Conservation (phyloP, 2,797 vertebrate species). For the Merluccius polli region DNA sequence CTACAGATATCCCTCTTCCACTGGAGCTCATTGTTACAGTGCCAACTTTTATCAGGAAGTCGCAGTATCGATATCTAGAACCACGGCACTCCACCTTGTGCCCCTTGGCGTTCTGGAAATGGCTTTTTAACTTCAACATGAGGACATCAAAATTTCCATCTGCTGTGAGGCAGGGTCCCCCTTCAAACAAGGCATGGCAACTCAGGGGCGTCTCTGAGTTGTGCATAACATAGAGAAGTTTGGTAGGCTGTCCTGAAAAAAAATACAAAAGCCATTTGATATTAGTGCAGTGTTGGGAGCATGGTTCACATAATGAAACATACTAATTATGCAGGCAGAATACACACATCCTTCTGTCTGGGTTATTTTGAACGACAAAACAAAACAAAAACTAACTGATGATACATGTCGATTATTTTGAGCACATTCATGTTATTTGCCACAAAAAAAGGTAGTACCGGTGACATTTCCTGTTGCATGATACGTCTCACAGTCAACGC, state of each 20-base stretch:
- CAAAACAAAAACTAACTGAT: no score
- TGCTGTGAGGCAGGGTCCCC: slow-evolving; percentile 86
- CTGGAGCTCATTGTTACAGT: slow-evolving; percentile 93
- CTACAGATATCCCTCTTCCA: slow-evolving; percentile 90
- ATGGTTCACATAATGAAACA: neutral
- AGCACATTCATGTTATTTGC: neutral
- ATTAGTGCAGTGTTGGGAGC: neutral
- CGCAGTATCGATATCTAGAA: slow-evolving; percentile 90
- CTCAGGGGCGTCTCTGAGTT: slow-evolving; percentile 93
- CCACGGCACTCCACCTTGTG: slow-evolving; percentile 97
- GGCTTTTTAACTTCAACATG: slow-evolving; percentile 96
- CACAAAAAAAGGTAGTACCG: slow-evolving; percentile 52
- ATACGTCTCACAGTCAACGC: slow-evolving; percentile 94
- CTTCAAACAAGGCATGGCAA: slow-evolving; percentile 91
- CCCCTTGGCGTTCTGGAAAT: slow-evolving; percentile 96
- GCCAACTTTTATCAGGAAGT: slow-evolving; percentile 94
- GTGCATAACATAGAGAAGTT: slow-evolving; percentile 97
- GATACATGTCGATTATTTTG: neutral
- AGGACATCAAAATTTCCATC: slow-evolving; percentile 94
- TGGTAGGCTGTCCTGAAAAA: slow-evolving; percentile 84
- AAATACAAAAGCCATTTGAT: neutral
- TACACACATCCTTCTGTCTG: neutral
- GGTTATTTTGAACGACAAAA: neutral
- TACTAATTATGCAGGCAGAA: neutral
- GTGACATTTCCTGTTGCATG: slow-evolving; percentile 82